Percentiles rank a stretch among this genome's conserved stretches.
Conservation (phyloP, 2,797 vertebrate species). For the Chanos chanos region DNA sequence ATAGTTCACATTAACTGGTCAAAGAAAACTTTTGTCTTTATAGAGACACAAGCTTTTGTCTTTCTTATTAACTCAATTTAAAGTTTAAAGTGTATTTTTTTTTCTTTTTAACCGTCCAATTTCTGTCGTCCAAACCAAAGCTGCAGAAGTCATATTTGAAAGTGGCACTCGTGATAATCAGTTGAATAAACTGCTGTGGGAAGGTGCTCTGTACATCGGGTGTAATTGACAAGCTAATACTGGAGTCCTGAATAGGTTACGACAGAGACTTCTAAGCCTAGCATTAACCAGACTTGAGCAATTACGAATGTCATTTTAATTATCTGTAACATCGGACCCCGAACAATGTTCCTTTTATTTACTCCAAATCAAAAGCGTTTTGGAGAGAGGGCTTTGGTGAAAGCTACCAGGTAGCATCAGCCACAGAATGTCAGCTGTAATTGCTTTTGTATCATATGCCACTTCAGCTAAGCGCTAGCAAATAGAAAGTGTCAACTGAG, state of each 20-base stretch:
- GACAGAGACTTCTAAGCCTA: slow-evolving; percentile 81
- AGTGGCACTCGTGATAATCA: slow-evolving; percentile 59
- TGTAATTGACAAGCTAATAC: slow-evolving; percentile 83
- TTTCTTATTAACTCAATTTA: neutral
- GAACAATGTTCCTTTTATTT: slow-evolving; percentile 73
- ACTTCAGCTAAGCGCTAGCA: slow-evolving; percentile 65
- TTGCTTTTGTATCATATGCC: slow-evolving; percentile 70
- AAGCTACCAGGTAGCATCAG: slow-evolving; percentile 76
- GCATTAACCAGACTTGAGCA: slow-evolving; percentile 83
- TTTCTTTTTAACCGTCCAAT: too few relatives aligned
- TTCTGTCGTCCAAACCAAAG: too few relatives aligned
- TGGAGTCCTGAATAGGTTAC: slow-evolving; percentile 81
- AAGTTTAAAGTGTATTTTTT: too few relatives aligned
- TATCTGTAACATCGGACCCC: slow-evolving; percentile 83
- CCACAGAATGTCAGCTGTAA: slow-evolving; percentile 70
- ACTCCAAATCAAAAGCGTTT: slow-evolving; percentile 52
- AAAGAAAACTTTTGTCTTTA: neutral
- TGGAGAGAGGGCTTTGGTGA: slow-evolving; percentile 39
- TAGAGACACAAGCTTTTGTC: neutral
- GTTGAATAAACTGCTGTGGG: slow-evolving; percentile 76
- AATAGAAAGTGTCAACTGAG: slow-evolving; percentile 62
- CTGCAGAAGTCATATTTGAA: slow-evolving; percentile 52
- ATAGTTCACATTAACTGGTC: neutral
- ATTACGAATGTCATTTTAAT: slow-evolving; percentile 92
- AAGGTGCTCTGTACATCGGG: slow-evolving; percentile 74